Base-by-base conservation (phyloP, 2,113 vertebrate genomes). In the Aythya baeri region DNA sequence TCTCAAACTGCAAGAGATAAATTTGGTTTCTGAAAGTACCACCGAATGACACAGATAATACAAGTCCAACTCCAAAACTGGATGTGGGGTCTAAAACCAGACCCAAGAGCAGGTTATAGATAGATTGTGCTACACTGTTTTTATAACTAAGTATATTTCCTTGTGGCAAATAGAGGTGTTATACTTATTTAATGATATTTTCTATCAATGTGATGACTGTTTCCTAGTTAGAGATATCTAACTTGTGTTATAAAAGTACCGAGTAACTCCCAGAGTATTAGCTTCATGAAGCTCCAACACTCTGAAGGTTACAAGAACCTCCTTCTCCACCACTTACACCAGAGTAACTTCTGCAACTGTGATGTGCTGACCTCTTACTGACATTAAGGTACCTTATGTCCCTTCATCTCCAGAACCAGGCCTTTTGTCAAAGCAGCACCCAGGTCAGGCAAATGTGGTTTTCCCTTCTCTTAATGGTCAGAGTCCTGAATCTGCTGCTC, bases 391-490 rank as follows among this genome's bases (percentile, higher is more conserved):
- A 1, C 13, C 36, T 44, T 16, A 52, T 43, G 27, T 4, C 59
- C 52, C 73, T 43, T 27, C 66, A 34, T 4, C 72, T 49, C 4
- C 36, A 16, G 1, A 36, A 27, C 31, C 17, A 2, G 21, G 7
- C 20, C 1, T n/a, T 66, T 20, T 29, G 29, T 22, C 54, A 16
- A 29, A 34, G 76, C 0, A 5, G 38, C 25, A 14, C 38, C 21
- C 2, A 1, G 29, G 68, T 5, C 17, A 38, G 2, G 31, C 83
- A 26, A 1, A 13, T 2, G 20, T 31, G 29, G 10, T 75, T 32
- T 32, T 75, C 26, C 21, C 25, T 22, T 41, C 17, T 80, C 41
- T 14, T 74, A 31, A 13, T 4, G 38, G 26, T 13, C 46, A 34
- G 7, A 25, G 49, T 50, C 77, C 63, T 32, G 36, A 50, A 50